phyloP scores from a whole-genome alignment of 2,888 invertebrate genomes.

The Carterocephalus palaemon region DNA sequence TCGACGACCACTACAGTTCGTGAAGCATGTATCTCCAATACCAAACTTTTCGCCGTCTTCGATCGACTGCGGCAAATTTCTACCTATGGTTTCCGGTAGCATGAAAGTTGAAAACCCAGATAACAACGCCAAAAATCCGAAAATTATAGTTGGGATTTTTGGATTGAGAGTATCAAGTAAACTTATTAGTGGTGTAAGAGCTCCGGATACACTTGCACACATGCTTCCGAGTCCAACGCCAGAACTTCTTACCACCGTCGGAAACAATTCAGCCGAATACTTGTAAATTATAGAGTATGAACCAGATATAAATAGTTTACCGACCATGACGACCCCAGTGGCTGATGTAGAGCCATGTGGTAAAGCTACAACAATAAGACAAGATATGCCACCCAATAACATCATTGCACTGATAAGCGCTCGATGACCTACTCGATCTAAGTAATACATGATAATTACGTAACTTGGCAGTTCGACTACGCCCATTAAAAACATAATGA shows the following conservation, averaged over 20 bases:
- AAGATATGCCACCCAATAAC: slow-evolving; percentile 88
- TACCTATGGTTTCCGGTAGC: slow-evolving; percentile 89
- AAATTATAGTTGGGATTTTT: slow-evolving; percentile 86
- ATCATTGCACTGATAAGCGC: slow-evolving; percentile 87
- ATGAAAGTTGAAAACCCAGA: slow-evolving; percentile 87
- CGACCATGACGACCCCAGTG: slow-evolving; percentile 84
- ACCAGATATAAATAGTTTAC: slow-evolving; percentile 90
- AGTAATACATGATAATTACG: slow-evolving; percentile 83
- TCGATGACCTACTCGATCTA: slow-evolving; percentile 87
- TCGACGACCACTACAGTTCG: slow-evolving; percentile 77
- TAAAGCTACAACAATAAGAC: slow-evolving; percentile 85
- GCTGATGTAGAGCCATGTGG: slow-evolving; percentile 81
- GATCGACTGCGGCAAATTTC: slow-evolving; percentile 89
- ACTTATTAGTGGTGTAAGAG: slow-evolving; percentile 87
- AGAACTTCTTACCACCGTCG: slow-evolving; percentile 90
- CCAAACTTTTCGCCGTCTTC: slow-evolving; percentile 92
- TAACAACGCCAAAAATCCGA: slow-evolving; percentile 85
- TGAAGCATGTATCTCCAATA: slow-evolving; percentile 88
- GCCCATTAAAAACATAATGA: slow-evolving; percentile 87
- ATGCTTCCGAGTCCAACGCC: slow-evolving; percentile 91
- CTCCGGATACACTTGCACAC: slow-evolving; percentile 90
- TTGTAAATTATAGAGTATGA: slow-evolving; percentile 92
- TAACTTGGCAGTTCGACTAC: slow-evolving; percentile 91
- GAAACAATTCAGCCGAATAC: slow-evolving; percentile 92
- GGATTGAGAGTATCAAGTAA: slow-evolving; percentile 88